Base-by-base conservation (phyloP, 1,140 invertebrate genomes). In the Drosophila bocqueti region DNA sequence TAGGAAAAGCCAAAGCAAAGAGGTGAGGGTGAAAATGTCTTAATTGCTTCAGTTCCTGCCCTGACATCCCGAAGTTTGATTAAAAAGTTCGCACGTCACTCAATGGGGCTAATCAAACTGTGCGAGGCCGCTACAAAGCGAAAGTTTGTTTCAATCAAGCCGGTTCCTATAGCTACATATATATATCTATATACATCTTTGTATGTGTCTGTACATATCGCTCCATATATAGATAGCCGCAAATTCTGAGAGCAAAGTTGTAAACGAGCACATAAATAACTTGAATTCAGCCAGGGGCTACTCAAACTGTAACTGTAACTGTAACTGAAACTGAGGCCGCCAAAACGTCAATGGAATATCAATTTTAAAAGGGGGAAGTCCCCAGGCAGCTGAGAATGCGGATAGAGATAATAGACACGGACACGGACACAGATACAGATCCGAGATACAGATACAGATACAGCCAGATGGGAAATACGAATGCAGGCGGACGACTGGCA, bases 121-220 rank as follows among this genome's bases (percentile, higher is more conserved):
- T 13, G 31, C 29, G 50, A n/a, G 21, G 62, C 45, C 52, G 61
- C 71, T 49, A 80, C 80, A 68, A 69, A 81, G 81, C 66, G 73
- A 87, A 83, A 87, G 77, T 87, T 87, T 89, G 84, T 83, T 87
- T 87, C 84, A 87, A 87, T 87, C 83, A 87, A 89, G 83, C 80
- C 60, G 76, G 77, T 75, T 65, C 52, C 18, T 43, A 36, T 26
- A 42, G 42, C 49, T 36, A 40, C 31, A 63, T 40, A 29, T 40
- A 47, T 34, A 34, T 16, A 31, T 46, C 15, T 50, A 10, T 31
- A 43, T 60, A 16, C 24, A 59, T 34, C 10, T 21, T 3, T 24
- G 4, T 36, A 31, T 13, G 24, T 43, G 9, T 63, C 4, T 45
- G 10, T 24, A 24, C n/a, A 40, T 21, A 18, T 18, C 16, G 9